phyloP scores from a whole-genome alignment of 2,113 vertebrate genomes.

The Scortum barcoo region DNA sequence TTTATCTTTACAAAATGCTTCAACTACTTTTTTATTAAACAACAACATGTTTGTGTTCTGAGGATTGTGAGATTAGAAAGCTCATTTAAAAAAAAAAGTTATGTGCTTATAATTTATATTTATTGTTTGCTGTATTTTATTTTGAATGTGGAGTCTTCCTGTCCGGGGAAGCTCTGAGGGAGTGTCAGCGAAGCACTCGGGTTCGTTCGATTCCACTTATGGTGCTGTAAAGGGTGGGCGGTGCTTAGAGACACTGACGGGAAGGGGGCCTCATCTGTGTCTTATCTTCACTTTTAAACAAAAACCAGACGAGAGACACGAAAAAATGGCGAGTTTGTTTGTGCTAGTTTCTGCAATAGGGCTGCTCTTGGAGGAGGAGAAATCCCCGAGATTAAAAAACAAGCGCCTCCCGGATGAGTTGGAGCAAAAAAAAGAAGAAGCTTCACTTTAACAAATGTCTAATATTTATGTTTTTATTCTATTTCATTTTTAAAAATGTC shows the following conservation, averaged over 20 bases:
- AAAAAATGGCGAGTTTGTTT: not conserved
- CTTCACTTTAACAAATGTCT: too few relatives aligned
- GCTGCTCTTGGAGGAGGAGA: not conserved
- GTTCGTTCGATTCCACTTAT: not conserved
- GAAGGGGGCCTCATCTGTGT: not conserved
- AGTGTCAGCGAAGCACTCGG: slow-evolving; percentile 46
- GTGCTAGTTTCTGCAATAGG: not conserved
- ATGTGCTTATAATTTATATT: not conserved
- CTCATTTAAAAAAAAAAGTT: too few relatives aligned
- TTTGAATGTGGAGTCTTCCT: slow-evolving; percentile 49
- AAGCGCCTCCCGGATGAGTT: not conserved
- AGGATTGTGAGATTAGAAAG: too few relatives aligned
- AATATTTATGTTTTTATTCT: too few relatives aligned
- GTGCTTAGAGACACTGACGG: not conserved
- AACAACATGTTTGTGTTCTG: too few relatives aligned
- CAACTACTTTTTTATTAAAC: too few relatives aligned
- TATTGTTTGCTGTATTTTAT: slow-evolving; percentile 9
- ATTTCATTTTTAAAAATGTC: too few relatives aligned
- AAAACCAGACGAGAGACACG: not conserved
- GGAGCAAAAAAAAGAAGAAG: not conserved
- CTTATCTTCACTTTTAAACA: not conserved
- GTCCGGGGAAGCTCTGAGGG: slow-evolving; percentile 64
- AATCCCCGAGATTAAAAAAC: not conserved
- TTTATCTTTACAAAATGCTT: too few relatives aligned
- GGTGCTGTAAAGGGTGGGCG: slow-evolving; percentile 19